Base-by-base conservation (phyloP, 2,797 vertebrate genomes). In the Cheirogaleus major region DNA sequence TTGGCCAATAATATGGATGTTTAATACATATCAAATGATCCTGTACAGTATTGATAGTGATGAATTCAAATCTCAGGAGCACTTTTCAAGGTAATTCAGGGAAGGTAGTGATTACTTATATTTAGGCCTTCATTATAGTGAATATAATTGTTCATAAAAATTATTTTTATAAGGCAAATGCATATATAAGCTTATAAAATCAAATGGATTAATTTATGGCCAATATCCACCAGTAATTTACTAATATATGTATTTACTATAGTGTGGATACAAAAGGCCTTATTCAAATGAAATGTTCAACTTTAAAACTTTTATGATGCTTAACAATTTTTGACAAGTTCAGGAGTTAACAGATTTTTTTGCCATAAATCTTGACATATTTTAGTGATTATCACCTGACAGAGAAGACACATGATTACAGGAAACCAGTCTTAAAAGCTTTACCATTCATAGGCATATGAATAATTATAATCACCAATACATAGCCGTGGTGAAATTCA, bases 141-240 rank as follows among this genome's bases (percentile, higher is more conserved):
- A 92, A 84, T 43, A n/a, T 50, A 32, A 96, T 97, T 93, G 94
- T 20, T 35, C 94, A 75, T 76, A 69, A 97, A 93, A 86, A 72
- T 76, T 41, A 78, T 55, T 89, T 95, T 89, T 88, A 87, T 7
- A 70, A 91, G 41, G 18, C 12, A 97, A 87, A 43, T 65, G 0
- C 0, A 0, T 32, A 2, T 38, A 70, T 52, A 10, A 20, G 52
- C 87, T 87, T 87, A 75, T 90, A 59, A 95, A 70, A 72, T 81
- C 72, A 59, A 89, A 67, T 41, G 70, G 43, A 75, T 79, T 59
- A 50, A 61, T 23, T 72, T 32, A 32, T 50, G n/a, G 41, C 32
- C 11, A 70, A 17, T 2, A 65, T 25, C 45, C 0, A 18, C 76
- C 27, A 41, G 89, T 63, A 61, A 73, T 43, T 18, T 92, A 38